phyloP scores from a whole-genome alignment of 2,888 invertebrate genomes.

The Microchrysa polita region DNA sequence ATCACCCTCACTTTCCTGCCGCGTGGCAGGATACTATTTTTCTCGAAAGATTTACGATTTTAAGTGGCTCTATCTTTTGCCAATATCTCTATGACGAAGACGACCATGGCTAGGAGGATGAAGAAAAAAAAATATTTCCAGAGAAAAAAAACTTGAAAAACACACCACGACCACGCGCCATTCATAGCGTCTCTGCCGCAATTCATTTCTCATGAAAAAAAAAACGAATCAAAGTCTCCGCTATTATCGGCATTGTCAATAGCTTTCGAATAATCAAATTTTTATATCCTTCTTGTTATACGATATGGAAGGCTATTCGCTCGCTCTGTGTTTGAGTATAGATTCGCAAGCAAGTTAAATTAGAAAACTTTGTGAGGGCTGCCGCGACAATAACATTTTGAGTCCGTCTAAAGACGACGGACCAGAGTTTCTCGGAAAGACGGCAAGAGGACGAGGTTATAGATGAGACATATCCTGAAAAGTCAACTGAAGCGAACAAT shows the following conservation, averaged over 20 bases:
- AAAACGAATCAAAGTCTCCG: conserved; percentile 37
- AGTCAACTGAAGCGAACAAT: too few species aligned
- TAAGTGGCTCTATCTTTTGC: background rate
- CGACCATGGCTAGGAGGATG: too few species aligned
- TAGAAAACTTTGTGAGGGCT: conserved; percentile 48
- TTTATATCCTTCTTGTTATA: conserved; percentile 49
- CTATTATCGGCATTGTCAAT: conserved; percentile 40
- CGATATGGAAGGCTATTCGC: conserved; percentile 19
- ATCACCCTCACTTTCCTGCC: background rate
- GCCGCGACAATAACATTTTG: conserved; percentile 45
- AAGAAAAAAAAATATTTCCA: too few species aligned
- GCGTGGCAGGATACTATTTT: conserved; percentile 9
- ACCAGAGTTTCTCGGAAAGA: background rate
- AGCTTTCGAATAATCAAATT: conserved; percentile 46
- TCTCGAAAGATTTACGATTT: background rate
- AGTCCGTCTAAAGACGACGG: conserved; percentile 43
- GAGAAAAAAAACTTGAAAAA: too few species aligned
- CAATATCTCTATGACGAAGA: background rate
- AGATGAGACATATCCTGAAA: too few species aligned
- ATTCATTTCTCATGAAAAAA: conserved; percentile 20
- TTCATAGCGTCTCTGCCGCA: too few species aligned
- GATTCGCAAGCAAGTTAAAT: conserved; percentile 47
- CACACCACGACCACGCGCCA: too few species aligned
- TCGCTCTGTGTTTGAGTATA: too few species aligned
- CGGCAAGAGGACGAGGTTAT: background rate